A percentile compares a stretch with the other conserved stretches of the same genome.
These are phyloP conservation scores for Lacerta viridis DNA, from an alignment of 2,797 vertebrate species.

Conservation along the genomic window DNA sequence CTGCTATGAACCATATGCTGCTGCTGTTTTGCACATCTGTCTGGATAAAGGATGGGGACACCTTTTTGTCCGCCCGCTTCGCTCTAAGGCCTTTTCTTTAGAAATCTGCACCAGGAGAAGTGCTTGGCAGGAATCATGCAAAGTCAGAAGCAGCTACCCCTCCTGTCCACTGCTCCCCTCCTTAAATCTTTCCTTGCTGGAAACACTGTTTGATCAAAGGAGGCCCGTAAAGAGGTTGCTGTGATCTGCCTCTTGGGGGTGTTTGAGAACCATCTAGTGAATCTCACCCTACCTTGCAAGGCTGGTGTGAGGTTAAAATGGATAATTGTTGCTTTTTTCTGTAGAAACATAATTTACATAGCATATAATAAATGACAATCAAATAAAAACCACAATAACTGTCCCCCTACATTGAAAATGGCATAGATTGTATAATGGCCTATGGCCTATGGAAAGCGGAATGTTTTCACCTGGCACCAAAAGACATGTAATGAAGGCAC, in stretches of 20 bases:
- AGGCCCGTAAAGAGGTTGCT: constrained; percentile 78
- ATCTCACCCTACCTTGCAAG: too few relatives aligned
- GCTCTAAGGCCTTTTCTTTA: constrained; percentile 37
- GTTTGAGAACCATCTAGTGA: constrained; percentile 77
- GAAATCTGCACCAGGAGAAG: constrained; percentile 68
- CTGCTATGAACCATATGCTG: not conserved
- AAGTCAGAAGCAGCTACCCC: constrained; percentile 75
- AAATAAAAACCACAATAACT: too few relatives aligned
- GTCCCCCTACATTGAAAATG: too few relatives aligned
- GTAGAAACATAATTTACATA: too few relatives aligned
- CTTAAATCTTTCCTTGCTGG: constrained; percentile 73
- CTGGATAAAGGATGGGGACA: constrained; percentile 45
- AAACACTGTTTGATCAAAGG: constrained; percentile 74
- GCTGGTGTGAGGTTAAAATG: too few relatives aligned
- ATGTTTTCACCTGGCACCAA: too few relatives aligned
- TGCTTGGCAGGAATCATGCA: constrained; percentile 75
- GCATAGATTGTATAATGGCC: too few relatives aligned
- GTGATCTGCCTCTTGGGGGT: constrained; percentile 83
- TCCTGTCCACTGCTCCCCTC: constrained; percentile 11
- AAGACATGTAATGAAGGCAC: too few relatives aligned
- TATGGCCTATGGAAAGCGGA: too few relatives aligned
- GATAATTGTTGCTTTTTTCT: too few relatives aligned
- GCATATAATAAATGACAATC: too few relatives aligned
- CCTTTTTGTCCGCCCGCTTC: not conserved
- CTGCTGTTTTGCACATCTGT: constrained; percentile 20